A percentile compares a stretch with the other conserved stretches of the same genome.
Evolutionary conservation across 2,888 invertebrate genomes (phyloP).

Genomic region (Acanthosepion esculentum): DNA sequence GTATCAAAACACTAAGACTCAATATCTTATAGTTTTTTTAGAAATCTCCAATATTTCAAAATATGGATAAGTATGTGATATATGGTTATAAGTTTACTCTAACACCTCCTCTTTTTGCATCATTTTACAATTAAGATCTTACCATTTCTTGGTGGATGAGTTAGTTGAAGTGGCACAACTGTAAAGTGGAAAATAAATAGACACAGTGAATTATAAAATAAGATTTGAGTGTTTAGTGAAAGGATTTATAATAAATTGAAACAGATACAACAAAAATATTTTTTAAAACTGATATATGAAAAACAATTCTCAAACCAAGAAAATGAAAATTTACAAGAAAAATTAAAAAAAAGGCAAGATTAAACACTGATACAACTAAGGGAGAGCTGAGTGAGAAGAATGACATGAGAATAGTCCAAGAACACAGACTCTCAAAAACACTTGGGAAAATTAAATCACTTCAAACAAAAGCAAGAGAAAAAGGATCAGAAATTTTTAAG

Average conservation of each 20-base stretch:
- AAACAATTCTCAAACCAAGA: neutral
- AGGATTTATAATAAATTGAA: neutral
- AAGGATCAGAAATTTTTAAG: slow-evolving; percentile 51
- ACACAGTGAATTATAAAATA: neutral
- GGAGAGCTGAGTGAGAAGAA: neutral
- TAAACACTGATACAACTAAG: neutral
- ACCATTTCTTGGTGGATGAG: slow-evolving; percentile 33
- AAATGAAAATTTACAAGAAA: neutral
- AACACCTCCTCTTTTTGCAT: neutral
- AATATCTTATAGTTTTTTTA: neutral
- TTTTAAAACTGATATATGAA: neutral
- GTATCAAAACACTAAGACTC: neutral
- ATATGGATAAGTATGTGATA: neutral
- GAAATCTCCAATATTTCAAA: neutral
- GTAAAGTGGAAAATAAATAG: neutral
- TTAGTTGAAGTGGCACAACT: slow-evolving; percentile 9
- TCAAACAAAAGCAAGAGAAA: neutral
- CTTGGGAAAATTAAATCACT: neutral
- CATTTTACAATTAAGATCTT: neutral
- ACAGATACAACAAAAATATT: neutral
- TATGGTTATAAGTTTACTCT: neutral
- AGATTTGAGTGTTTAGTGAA: neutral
- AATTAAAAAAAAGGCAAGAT: neutral
- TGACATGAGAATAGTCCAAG: neutral
- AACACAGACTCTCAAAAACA: slow-evolving; percentile 33